Evolutionary conservation across 2,888 invertebrate genomes (phyloP), one percentile per base, ranked within the genome.

Genomic region (Trachelus troglodyta): DNA sequence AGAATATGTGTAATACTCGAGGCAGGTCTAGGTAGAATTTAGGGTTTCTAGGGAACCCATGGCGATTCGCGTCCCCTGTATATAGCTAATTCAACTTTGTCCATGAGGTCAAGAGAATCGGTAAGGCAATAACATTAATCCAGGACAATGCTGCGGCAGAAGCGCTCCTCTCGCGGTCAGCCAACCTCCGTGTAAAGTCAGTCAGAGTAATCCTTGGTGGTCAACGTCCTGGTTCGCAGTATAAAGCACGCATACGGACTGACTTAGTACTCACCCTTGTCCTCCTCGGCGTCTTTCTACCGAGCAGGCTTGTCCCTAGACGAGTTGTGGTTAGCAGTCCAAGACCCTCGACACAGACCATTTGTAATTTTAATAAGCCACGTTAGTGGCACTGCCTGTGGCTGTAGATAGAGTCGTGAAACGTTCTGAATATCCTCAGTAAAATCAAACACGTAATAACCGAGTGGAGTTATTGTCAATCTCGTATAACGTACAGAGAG

Each of bases 331-430:
- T 90, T 84, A 79, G 77, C 81, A 78, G 83, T 82, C 80, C 81
- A 82, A 80, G 84, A 85, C 84, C 88, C 84, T 83, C 80, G 78
- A 77, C 77, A 80, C 79, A 69, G 69, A 79, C 77, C 82, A 76
- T 81, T 84, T 91, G 90, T 90, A 90, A 91, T 91, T 91, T 90
- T 91, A 91, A 91, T 91, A 91, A 91, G 89, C 89, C 87, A 82
- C 88, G 89, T 90, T 89, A 90, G 87, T 40, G 40, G 15, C 40
- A 40, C 40, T 40, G 40, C 40, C 15, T 6, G 40, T 40, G 40
- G 15, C 15, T 40, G 40, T 40, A 6, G 40, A 15, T 40, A 40
- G 40, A 40, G 40, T 4, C 40, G 40, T 6, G 40, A 40, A 40
- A 15, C 40, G 2, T 40, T 40, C 40, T 6, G 40, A 15, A 15